Evolutionary conservation across 2,888 invertebrate genomes (phyloP).

Genomic region (Caenorhabditis afra): DNA sequence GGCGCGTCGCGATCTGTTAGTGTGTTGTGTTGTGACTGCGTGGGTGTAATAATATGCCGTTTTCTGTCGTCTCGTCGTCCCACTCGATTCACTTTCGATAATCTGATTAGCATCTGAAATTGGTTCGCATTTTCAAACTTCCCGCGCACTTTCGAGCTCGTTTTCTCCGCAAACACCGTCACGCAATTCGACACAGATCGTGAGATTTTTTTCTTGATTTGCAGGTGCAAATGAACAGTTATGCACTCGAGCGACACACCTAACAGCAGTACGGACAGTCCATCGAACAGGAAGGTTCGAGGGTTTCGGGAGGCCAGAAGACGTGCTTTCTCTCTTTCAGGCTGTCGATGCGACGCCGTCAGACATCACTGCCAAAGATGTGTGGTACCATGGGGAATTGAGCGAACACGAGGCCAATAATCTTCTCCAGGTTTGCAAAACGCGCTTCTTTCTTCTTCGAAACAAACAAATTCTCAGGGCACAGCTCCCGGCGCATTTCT

Average conservation of each 20-base stretch:
- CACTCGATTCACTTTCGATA: not conserved
- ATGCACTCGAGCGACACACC: conserved; percentile 59
- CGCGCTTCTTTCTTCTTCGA: not conserved
- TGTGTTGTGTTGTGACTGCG: conserved; percentile 28
- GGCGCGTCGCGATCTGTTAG: conserved; percentile 16
- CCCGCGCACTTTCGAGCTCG: not conserved
- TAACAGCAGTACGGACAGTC: conserved; percentile 41
- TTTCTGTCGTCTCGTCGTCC: conserved; percentile 9
- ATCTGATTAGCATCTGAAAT: conserved; percentile 8
- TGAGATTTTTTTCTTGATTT: conserved; percentile 14
- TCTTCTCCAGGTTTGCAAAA: conserved; percentile 43
- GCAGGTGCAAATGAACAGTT: conserved; percentile 53
- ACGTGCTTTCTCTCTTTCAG: conserved; percentile 17
- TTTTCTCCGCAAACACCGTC: not conserved
- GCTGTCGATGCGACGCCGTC: conserved; percentile 23
- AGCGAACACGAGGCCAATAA: conserved; percentile 58
- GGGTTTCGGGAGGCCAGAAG: not conserved
- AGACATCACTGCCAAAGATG: conserved; percentile 34
- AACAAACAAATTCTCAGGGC: conserved; percentile 15
- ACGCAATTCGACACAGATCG: too few species aligned
- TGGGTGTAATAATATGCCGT: conserved; percentile 62
- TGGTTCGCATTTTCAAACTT: conserved; percentile 1
- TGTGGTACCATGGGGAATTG: conserved; percentile 64
- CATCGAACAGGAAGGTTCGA: conserved; percentile 28
- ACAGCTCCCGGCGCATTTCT: conserved; percentile 56